These are phyloP conservation scores for Orientallactaga bullata DNA, from an alignment of 2,113 vertebrate species.

Conservation along the genomic window DNA sequence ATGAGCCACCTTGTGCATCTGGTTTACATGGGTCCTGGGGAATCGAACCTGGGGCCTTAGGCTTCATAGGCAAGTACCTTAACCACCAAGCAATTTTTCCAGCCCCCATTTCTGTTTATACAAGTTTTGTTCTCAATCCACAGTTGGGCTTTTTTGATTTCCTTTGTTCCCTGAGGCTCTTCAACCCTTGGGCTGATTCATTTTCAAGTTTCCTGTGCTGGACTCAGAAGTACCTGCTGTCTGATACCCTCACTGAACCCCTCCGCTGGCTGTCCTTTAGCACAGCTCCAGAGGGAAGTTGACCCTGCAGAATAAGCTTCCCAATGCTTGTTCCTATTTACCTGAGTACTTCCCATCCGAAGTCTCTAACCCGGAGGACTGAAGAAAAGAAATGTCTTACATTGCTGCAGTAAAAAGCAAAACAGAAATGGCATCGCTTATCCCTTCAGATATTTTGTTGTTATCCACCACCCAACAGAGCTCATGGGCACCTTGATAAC, in stretches of 20 bases:
- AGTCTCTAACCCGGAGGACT: not conserved
- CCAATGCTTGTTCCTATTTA: not conserved
- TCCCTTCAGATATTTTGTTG: not conserved
- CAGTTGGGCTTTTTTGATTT: not conserved
- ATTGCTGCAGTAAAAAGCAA: not conserved
- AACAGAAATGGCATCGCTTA: not conserved
- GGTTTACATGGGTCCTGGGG: too few species aligned
- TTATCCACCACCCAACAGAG: not conserved
- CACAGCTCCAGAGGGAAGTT: not conserved
- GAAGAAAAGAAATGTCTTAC: slow-evolving; percentile 6
- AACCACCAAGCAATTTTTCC: too few species aligned
- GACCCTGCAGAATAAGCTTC: not conserved
- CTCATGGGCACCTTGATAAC: too few species aligned
- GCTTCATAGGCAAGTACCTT: too few species aligned
- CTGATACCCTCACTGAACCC: not conserved
- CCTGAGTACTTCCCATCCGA: not conserved
- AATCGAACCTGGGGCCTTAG: too few species aligned
- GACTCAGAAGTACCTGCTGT: not conserved
- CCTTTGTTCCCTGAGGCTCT: not conserved
- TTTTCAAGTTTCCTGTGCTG: not conserved
- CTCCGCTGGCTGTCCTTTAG: not conserved
- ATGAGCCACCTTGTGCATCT: too few species aligned
- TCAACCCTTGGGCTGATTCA: not conserved
- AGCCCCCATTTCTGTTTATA: too few species aligned
- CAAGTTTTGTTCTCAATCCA: too few species aligned